Evolutionary conservation across 2,888 invertebrate genomes (phyloP).

Genomic region (Callyntrura guangdongensis): DNA sequence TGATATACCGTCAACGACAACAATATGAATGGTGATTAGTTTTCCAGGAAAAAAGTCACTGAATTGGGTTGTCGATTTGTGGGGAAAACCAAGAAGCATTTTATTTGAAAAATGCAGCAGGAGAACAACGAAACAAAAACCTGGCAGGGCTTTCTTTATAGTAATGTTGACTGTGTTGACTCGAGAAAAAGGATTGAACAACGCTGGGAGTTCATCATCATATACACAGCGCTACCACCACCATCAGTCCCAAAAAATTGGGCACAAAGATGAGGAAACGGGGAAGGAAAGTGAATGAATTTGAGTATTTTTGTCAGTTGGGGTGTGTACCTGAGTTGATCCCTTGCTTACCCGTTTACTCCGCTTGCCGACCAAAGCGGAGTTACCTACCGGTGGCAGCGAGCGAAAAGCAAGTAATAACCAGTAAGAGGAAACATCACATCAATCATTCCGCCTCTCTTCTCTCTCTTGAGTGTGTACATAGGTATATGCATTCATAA

Average conservation of each 20-base stretch:
- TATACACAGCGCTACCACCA: background rate
- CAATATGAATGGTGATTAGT: conserved; percentile 31
- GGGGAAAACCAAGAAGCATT: background rate
- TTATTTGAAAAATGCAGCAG: conserved; percentile 1
- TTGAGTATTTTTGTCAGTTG: background rate
- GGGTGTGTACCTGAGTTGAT: conserved; percentile 56
- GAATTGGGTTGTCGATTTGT: background rate
- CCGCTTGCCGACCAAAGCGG: background rate
- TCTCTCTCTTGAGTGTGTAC: conserved; percentile 5
- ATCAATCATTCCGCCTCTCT: conserved; percentile 69
- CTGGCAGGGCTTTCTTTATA: background rate
- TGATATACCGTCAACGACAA: conserved; percentile 38
- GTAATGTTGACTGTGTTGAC: conserved; percentile 13
- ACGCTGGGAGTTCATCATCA: background rate
- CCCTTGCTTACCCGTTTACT: background rate
- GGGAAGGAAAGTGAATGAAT: background rate
- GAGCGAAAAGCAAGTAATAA: conserved; percentile 23
- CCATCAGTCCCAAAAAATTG: conserved; percentile 24
- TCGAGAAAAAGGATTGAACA: background rate
- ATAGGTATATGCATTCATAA: background rate
- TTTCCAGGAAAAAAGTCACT: background rate
- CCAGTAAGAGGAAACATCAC: conserved; percentile 68
- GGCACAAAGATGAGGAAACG: background rate
- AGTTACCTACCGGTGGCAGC: background rate
- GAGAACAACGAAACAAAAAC: conserved; percentile 10